A percentile compares a stretch with the other conserved stretches of the same genome.
These are phyloP conservation scores for Eupithecia abbreviata DNA, from an alignment of 2,888 invertebrate genomes.

Conservation along the genomic window DNA sequence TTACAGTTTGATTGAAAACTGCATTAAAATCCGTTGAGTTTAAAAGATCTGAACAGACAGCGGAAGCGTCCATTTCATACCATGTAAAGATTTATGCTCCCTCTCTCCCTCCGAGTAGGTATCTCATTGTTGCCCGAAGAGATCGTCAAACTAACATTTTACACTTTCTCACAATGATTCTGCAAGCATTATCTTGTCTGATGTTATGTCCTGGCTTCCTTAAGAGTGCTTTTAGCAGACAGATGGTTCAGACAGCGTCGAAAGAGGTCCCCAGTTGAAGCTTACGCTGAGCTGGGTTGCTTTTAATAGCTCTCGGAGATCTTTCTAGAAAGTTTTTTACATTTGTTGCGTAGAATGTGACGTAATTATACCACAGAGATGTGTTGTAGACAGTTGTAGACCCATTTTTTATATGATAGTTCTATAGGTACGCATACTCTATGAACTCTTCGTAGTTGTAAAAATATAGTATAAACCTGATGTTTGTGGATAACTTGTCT, in stretches of 20 bases:
- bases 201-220: constrained; percentile 13
- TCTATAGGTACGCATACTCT: too few species aligned
- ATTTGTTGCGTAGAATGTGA: constrained; percentile 1
- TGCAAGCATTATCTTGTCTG: constrained; percentile 4
- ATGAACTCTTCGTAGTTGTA: too few species aligned
- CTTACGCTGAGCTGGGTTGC: constrained; percentile 1
- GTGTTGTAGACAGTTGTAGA: neutral
- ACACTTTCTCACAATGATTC: neutral
- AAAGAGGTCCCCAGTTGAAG: constrained; percentile 2
- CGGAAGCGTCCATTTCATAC: too few species aligned
- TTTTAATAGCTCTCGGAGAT: constrained; percentile 1
- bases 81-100: too few species aligned
- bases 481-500: too few species aligned
- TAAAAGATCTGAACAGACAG: too few species aligned
- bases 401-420: neutral
- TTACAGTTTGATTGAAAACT: too few species aligned
- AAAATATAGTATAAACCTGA: too few species aligned
- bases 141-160: neutral
- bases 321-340: constrained; percentile 1
- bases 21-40: too few species aligned
- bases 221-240: constrained; percentile 13
- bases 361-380: constrained; percentile 1
- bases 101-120: neutral
- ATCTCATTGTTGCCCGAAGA: neutral
- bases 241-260: neutral